Conservation (phyloP, 1,140 invertebrate genomes). For the Bradysia coprophila region DNA sequence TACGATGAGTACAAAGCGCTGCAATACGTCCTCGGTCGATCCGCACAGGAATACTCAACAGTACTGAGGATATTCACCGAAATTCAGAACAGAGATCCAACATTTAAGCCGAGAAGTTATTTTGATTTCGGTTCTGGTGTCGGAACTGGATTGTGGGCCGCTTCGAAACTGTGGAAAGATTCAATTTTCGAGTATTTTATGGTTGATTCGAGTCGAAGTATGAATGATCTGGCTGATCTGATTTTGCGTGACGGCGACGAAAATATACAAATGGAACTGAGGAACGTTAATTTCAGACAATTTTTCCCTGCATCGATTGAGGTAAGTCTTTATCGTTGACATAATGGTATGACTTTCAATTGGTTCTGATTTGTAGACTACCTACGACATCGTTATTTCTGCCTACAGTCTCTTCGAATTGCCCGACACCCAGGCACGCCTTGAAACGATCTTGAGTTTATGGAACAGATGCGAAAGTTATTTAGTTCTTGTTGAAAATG, state of each 20-base stretch:
- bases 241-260: conserved; percentile 44
- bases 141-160: conserved; percentile 68
- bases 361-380: conserved; percentile 27
- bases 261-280: conserved; percentile 31
- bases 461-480: conserved; percentile 75
- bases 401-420: conserved; percentile 70
- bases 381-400: conserved; percentile 64
- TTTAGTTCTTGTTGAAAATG: conserved; percentile 69
- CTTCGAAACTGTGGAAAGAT: conserved; percentile 45
- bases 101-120: conserved; percentile 55
- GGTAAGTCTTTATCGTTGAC: conserved; percentile 12
- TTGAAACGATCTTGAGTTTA: conserved; percentile 53
- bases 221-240: conserved; percentile 59
- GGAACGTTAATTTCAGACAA: conserved; percentile 53
- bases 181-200: conserved; percentile 61
- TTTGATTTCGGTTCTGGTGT: conserved; percentile 86
- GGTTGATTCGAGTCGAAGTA: conserved; percentile 57
- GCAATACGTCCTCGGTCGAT: conserved; percentile 47
- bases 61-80: conserved; percentile 53
- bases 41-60: conserved; percentile 55
- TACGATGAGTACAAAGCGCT: conserved; percentile 41
- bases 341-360: background rate
- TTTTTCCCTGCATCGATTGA: conserved; percentile 46
- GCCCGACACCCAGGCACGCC: conserved; percentile 37
- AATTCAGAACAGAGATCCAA: conserved; percentile 36